Percentiles rank a stretch among this genome's conserved stretches.
Conservation (phyloP, 35 echinoderm and acorn worm species). For the Lytechinus pictus region DNA sequence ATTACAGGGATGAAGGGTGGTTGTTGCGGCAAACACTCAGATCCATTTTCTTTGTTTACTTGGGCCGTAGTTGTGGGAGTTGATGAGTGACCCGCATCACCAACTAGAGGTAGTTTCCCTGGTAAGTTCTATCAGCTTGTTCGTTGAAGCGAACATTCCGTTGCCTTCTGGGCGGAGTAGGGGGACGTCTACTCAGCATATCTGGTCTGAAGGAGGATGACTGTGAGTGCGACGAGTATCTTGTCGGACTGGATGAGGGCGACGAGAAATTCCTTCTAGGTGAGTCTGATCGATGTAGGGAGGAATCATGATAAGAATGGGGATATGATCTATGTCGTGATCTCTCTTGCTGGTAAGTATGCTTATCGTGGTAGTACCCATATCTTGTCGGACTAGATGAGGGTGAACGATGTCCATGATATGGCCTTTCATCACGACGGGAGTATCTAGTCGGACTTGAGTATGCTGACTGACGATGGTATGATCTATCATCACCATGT, state of each 20-base stretch:
- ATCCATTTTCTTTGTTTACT: neutral
- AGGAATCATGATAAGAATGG: neutral
- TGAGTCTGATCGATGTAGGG: neutral
- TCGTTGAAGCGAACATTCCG: slow-evolving; percentile 2
- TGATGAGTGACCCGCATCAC: slow-evolving; percentile 16
- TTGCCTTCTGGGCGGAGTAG: neutral
- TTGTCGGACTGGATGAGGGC: neutral
- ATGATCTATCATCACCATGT: neutral
- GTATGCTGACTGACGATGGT: neutral
- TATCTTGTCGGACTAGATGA: no score
- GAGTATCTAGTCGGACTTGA: neutral
- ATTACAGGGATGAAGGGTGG: slow-evolving; percentile 33
- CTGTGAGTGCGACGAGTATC: neutral
- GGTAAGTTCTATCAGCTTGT: neutral
- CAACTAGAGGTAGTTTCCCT: slow-evolving; percentile 55
- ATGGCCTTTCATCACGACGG: neutral
- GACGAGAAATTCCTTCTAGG: neutral
- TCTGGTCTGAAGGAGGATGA: slow-evolving; percentile 9
- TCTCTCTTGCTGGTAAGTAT: neutral
- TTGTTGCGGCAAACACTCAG: neutral
- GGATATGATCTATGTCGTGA: neutral
- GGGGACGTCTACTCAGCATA: neutral
- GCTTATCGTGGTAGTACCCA: neutral
- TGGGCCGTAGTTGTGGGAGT: slow-evolving; percentile 17
- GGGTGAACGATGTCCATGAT: no score